These are phyloP conservation scores for Vipera ursinii DNA, from an alignment of 2,797 vertebrate genomes.

Conservation along the genomic window DNA sequence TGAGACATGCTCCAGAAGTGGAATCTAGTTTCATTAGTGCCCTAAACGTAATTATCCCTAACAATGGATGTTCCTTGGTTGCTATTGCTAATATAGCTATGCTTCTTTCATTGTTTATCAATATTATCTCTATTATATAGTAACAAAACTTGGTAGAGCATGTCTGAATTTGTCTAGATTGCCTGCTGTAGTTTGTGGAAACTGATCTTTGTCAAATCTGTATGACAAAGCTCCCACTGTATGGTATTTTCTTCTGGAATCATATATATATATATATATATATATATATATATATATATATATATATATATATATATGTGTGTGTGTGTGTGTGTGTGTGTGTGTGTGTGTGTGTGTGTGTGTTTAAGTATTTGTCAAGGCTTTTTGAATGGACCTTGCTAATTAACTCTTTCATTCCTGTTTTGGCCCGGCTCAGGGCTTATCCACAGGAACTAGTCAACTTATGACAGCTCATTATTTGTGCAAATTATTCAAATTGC, in stretches of 20 bases:
- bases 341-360: too few relatives aligned
- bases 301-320: too few relatives aligned
- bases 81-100: not conserved
- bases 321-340: too few relatives aligned
- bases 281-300: too few relatives aligned
- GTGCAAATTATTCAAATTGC: too few relatives aligned
- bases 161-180: not conserved
- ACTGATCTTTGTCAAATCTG: not conserved
- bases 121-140: not conserved
- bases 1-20: slow-evolving; percentile 19
- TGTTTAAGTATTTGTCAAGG: too few relatives aligned
- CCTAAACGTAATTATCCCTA: not conserved
- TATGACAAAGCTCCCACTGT: not conserved
- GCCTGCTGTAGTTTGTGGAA: not conserved
- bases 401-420: too few relatives aligned
- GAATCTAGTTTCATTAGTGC: not conserved
- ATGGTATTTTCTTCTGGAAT: not conserved
- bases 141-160: not conserved
- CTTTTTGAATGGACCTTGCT: too few relatives aligned
- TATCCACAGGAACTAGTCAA: too few relatives aligned
- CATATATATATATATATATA: not conserved
- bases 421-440: too few relatives aligned
- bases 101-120: not conserved
- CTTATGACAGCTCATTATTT: too few relatives aligned
- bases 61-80: not conserved